Percentiles rank a stretch among this genome's conserved stretches.
These are phyloP conservation scores for Tenebrio molitor DNA, from an alignment of 1,140 invertebrate species.

Conservation along the genomic window DNA sequence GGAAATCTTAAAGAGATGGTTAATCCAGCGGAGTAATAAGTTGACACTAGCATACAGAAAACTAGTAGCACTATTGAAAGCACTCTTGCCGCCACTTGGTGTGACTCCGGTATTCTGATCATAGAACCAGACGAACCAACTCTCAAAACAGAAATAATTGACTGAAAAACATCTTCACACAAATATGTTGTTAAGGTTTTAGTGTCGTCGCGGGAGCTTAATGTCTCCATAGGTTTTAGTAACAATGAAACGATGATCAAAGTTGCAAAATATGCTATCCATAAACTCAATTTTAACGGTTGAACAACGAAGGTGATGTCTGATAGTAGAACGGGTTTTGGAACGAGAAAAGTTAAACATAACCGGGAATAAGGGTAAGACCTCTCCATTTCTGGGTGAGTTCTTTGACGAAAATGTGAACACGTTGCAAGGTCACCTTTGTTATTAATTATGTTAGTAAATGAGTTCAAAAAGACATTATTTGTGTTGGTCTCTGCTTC, in stretches of 20 bases:
- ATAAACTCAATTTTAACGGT: not conserved
- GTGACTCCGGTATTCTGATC: not conserved
- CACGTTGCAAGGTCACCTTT: not conserved
- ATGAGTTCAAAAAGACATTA: not conserved
- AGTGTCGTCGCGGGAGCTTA: not conserved
- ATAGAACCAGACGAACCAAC: not conserved
- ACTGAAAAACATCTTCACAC: not conserved
- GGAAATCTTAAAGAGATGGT: slow-evolving; percentile 6
- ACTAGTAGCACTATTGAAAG: not conserved
- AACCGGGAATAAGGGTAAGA: not conserved
- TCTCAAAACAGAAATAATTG: not conserved
- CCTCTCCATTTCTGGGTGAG: not conserved
- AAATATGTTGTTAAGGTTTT: not conserved
- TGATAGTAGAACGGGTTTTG: not conserved
- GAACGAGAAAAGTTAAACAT: not conserved
- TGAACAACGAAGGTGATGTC: not conserved
- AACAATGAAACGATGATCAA: not conserved
- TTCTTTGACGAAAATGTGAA: not conserved
- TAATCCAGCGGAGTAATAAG: slow-evolving; percentile 3
- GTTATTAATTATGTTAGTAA: not conserved
- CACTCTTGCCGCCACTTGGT: not conserved
- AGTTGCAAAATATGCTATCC: not conserved
- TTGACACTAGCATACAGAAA: not conserved
- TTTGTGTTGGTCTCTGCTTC: not conserved
- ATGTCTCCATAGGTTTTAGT: not conserved